These are phyloP conservation scores for Nomada fabriciana DNA, from an alignment of 2,888 invertebrate species.

Conservation along the genomic window DNA sequence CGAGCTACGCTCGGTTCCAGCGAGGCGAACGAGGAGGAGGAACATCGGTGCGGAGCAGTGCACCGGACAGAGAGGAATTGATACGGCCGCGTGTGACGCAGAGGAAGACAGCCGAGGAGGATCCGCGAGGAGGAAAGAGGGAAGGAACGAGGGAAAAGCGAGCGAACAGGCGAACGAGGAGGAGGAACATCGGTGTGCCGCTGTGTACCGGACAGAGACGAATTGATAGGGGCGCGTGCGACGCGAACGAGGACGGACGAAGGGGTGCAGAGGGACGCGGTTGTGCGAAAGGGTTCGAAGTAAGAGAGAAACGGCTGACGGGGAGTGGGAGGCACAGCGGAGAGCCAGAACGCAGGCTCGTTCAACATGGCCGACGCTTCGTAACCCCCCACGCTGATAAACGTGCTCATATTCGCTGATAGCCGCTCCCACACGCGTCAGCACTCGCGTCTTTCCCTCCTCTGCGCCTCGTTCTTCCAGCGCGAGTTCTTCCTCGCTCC, in stretches of 20 bases:
- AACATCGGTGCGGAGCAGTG: background rate
- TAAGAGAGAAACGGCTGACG: conserved; percentile 2
- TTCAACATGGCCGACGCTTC: conserved; percentile 73
- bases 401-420: conserved; percentile 62
- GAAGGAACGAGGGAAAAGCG: no score
- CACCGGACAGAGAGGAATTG: background rate
- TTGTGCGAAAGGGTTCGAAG: conserved; percentile 17
- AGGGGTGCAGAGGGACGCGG: background rate
- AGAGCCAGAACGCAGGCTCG: conserved; percentile 56
- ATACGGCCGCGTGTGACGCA: background rate
- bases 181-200: background rate
- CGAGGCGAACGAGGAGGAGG: background rate
- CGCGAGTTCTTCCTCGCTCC: conserved; percentile 10
- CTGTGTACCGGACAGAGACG: background rate
- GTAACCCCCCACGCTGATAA: conserved; percentile 64
- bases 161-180: background rate
- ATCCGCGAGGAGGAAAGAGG: conserved; percentile 5
- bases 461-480: conserved; percentile 35
- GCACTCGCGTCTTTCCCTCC: conserved; percentile 51
- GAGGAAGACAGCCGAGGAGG: background rate
- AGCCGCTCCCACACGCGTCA: conserved; percentile 64
- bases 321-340: conserved; percentile 31
- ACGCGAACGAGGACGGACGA: conserved; percentile 7
- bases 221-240: background rate
- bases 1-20: background rate